phyloP scores from a whole-genome alignment of 1,140 invertebrate species.

The Hypothenemus hampei region DNA sequence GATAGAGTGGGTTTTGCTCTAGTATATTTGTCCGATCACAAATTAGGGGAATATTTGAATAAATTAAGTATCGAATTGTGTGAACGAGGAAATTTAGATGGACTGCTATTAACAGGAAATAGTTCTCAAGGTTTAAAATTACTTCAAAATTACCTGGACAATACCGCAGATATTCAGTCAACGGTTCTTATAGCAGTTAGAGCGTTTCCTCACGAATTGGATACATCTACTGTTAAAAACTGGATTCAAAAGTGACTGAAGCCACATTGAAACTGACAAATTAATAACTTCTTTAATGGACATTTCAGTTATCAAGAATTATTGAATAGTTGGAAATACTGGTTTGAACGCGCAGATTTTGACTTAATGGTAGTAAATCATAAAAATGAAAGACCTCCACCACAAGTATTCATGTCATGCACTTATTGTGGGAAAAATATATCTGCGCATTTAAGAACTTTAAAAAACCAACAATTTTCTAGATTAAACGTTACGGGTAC shows the following conservation, averaged over 20 bases:
- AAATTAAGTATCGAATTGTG: conserved; percentile 64
- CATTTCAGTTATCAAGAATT: conserved; percentile 69
- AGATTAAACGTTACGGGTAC: conserved; percentile 48
- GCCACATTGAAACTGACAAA: neutral
- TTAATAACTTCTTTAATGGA: conserved; percentile 46
- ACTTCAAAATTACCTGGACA: conserved; percentile 84
- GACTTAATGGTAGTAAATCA: conserved; percentile 66
- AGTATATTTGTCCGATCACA: conserved; percentile 77
- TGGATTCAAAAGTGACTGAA: conserved; percentile 35
- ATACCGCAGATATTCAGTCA: conserved; percentile 89
- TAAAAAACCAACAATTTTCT: conserved; percentile 56
- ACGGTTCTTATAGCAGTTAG: conserved; percentile 75
- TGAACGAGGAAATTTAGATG: conserved; percentile 75
- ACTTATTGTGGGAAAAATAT: conserved; percentile 94
- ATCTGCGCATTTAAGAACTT: conserved; percentile 64
- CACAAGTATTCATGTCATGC: conserved; percentile 84
- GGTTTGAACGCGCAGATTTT: conserved; percentile 68
- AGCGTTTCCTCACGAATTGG: conserved; percentile 61
- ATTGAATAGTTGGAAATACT: conserved; percentile 75
- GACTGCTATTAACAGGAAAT: conserved; percentile 78
- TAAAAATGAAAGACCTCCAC: conserved; percentile 58
- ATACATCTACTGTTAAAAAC: conserved; percentile 30
- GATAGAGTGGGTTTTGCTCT: conserved; percentile 93
- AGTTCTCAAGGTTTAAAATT: conserved; percentile 69
- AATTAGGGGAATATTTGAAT: conserved; percentile 74